A percentile compares a stretch with the other conserved stretches of the same genome.
These are phyloP conservation scores for Onychomys leucogaster DNA, from an alignment of 2,797 vertebrate genomes.

Conservation along the genomic window DNA sequence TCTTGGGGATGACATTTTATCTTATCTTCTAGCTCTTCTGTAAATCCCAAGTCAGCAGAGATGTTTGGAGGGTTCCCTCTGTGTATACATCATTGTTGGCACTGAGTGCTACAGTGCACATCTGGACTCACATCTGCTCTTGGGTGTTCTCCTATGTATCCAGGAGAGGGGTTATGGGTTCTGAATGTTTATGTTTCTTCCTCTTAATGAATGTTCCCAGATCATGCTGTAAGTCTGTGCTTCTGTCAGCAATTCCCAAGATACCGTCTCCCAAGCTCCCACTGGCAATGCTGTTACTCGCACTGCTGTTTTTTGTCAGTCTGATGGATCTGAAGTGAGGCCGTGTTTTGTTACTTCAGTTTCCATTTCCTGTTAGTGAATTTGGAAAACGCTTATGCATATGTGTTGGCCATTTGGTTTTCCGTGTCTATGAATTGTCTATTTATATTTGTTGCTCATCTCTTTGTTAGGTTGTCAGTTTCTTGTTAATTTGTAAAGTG, in stretches of 20 bases:
- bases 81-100: not conserved
- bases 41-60: not conserved
- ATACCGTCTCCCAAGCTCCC: not conserved
- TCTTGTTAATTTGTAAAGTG: constrained; percentile 66
- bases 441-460: constrained; percentile 63
- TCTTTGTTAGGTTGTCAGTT: constrained; percentile 38
- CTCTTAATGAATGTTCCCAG: constrained; percentile 41
- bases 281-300: not conserved
- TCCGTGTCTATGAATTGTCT: constrained; percentile 20
- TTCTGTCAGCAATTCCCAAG: not conserved
- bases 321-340: not conserved
- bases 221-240: constrained; percentile 2
- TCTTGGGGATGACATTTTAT: not conserved
- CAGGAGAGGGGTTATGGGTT: not conserved
- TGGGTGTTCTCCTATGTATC: not conserved
- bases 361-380: constrained; percentile 37
- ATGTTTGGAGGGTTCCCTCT: not conserved
- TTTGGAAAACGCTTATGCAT: not conserved
- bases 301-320: not conserved
- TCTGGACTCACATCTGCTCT: not conserved
- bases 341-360: not conserved
- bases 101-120: not conserved
- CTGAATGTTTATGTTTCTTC: constrained; percentile 39
- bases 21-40: not conserved
- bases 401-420: constrained; percentile 20